phyloP scores from a whole-genome alignment of 53 echinoderm and acorn worm species.

The Arbacia lixula region DNA sequence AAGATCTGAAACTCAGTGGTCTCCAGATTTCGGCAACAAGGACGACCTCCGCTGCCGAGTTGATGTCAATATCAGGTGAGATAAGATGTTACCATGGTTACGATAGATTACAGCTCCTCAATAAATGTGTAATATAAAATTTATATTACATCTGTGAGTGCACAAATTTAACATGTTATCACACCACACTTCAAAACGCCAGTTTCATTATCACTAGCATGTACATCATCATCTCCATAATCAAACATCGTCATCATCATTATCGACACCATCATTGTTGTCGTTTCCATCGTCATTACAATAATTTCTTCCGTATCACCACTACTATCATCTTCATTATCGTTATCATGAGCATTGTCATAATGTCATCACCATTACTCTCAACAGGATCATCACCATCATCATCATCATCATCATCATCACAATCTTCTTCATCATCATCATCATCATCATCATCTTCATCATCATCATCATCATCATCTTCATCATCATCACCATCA shows the following conservation, averaged over 20 bases:
- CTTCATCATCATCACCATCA: neutral
- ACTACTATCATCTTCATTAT: too few species aligned
- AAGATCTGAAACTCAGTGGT: conserved; percentile 43
- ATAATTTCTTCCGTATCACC: too few species aligned
- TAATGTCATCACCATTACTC: too few species aligned
- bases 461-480: neutral
- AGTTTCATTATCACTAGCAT: neutral
- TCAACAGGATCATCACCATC: neutral
- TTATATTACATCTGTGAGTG: too few species aligned
- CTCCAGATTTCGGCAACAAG: conserved; percentile 30
- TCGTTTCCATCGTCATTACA: too few species aligned
- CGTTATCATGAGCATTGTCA: too few species aligned
- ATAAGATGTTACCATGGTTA: too few species aligned
- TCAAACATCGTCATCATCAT: neutral
- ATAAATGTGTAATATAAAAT: too few species aligned
- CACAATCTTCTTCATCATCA: neutral
- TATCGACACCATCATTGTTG: neutral
- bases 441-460: neutral
- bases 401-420: neutral
- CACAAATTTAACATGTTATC: too few species aligned
- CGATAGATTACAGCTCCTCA: too few species aligned
- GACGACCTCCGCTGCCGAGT: neutral
- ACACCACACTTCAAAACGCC: too few species aligned
- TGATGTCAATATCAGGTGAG: conserved; percentile 32
- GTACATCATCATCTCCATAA: neutral